Evolutionary conservation across 2,113 vertebrate genomes (phyloP).

Genomic region (Cyphomyrus plagiostoma): DNA sequence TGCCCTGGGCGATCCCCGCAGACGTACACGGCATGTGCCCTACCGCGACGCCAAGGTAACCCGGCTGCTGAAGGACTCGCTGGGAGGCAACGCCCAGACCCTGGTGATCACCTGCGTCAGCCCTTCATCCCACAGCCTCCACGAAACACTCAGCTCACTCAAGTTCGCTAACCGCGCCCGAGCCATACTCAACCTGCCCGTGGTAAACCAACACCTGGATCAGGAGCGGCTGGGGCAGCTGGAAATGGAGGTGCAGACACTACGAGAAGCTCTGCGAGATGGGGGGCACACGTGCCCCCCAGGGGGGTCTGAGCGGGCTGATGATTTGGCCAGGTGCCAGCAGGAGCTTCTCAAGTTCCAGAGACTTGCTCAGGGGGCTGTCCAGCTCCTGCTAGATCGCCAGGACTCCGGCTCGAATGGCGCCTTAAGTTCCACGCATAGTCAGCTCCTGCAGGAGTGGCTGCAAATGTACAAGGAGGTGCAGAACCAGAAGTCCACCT

Average conservation of each 20-base stretch:
- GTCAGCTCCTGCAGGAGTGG: slow-evolving; percentile 65
- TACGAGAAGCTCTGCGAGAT: slow-evolving; percentile 72
- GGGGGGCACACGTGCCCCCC: slow-evolving; percentile 30
- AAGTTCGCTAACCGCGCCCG: slow-evolving; percentile 79
- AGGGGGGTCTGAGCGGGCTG: slow-evolving; percentile 39
- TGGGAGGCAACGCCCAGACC: slow-evolving; percentile 83
- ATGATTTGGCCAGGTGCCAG: slow-evolving; percentile 51
- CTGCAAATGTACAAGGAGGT: slow-evolving; percentile 58
- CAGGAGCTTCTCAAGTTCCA: slow-evolving; percentile 57
- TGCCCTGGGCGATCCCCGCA: slow-evolving; percentile 71
- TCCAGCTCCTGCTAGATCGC: slow-evolving; percentile 62
- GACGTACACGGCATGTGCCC: slow-evolving; percentile 69
- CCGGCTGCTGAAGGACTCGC: slow-evolving; percentile 79
- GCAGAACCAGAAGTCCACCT: slow-evolving; percentile 40
- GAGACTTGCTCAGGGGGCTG: slow-evolving; percentile 67
- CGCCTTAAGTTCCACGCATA: slow-evolving; percentile 41
- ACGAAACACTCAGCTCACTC: slow-evolving; percentile 79
- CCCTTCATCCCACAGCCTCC: slow-evolving; percentile 71
- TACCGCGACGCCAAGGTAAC: slow-evolving; percentile 88
- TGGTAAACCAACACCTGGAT: slow-evolving; percentile 61
- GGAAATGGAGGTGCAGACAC: slow-evolving; percentile 70
- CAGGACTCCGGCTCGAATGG: slow-evolving; percentile 47
- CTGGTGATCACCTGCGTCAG: slow-evolving; percentile 85
- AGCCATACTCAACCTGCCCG: slow-evolving; percentile 73
- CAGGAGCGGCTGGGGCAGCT: slow-evolving; percentile 70